Evolutionary conservation across 2,888 invertebrate genomes (phyloP).

Genomic region (Glyphotaelius pellucidus): DNA sequence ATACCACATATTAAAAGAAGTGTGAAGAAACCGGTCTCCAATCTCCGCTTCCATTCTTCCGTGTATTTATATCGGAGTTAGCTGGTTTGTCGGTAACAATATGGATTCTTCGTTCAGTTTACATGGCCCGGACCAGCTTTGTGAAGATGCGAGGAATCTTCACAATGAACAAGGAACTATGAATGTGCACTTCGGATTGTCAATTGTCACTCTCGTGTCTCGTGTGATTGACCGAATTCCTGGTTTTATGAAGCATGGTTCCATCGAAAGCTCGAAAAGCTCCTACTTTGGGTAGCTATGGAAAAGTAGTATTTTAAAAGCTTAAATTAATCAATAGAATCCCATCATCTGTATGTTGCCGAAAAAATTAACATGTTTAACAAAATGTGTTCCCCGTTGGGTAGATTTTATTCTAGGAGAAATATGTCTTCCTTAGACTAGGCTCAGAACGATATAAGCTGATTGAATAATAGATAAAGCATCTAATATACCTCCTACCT

Average conservation of each 20-base stretch:
- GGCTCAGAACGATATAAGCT: too few relatives aligned
- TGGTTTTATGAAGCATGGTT: not conserved
- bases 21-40: conserved; percentile 51
- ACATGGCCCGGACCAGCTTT: not conserved
- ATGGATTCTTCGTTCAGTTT: conserved; percentile 32
- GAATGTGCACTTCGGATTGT: conserved; percentile 51
- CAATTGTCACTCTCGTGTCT: conserved; percentile 17
- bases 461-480: too few relatives aligned
- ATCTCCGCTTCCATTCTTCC: conserved; percentile 53
- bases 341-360: not conserved
- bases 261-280: not conserved
- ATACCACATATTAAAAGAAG: conserved; percentile 47
- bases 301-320: not conserved
- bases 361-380: too few relatives aligned
- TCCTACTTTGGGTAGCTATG: not conserved
- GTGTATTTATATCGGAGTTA: conserved; percentile 51
- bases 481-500: too few relatives aligned
- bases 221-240: not conserved
- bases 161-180: conserved; percentile 26
- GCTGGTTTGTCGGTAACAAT: conserved; percentile 38
- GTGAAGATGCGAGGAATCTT: conserved; percentile 2
- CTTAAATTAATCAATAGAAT: not conserved
- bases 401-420: too few relatives aligned
- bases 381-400: too few relatives aligned
- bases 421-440: too few relatives aligned